Base-by-base conservation (phyloP, 2,797 vertebrate genomes). In the Odontamblyopus rebecca region DNA sequence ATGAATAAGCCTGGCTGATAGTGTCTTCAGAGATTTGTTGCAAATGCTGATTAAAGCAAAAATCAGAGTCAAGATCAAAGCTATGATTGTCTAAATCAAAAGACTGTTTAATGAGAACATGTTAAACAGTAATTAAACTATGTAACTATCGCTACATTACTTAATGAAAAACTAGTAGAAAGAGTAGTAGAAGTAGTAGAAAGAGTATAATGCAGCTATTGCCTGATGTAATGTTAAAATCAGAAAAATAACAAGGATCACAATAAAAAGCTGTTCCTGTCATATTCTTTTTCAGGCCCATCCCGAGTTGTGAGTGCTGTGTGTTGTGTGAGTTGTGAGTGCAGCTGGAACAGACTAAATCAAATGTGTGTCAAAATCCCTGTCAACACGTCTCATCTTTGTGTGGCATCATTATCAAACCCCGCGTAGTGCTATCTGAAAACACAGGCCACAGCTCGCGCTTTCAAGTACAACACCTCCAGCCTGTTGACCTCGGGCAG, bases 391-490 rank as follows among this genome's bases (percentile, higher is more conserved):
- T 78, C 71, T 38, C 67, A 64, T 30, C 6, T 26, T 69, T 59
- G 67, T 69, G 35, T 69, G 67, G 15, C 67, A 69, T 69, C 54
- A 69, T 68, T 77, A 78, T 75, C 79, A 75, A 82, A 79, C 80
- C 77, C 65, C 66, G 71, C 38, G n/a, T 72, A 57, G 78, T 60
- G 27, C 57, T 68, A 1, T 85, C 77, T 68, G 74, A 80, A 82
- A 76, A 75, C 75, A 63, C 6, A 59, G 67, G 82, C 83, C 80
- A 82, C 88, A 86, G 73, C 69, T 67, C 63, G 73, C 72, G 72
- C 87, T 91, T 89, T 90, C 85, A 92, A 82, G 86, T 78, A 76
- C 82, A 86, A 90, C 88, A 90, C 88, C 91, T 92, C 84, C 82
- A 86, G 83, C 89, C 89, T 68, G 89, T 83, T 89, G 88, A 91